phyloP scores from a whole-genome alignment of 2,888 invertebrate genomes.

The Dryocosmus kuriphilus region DNA sequence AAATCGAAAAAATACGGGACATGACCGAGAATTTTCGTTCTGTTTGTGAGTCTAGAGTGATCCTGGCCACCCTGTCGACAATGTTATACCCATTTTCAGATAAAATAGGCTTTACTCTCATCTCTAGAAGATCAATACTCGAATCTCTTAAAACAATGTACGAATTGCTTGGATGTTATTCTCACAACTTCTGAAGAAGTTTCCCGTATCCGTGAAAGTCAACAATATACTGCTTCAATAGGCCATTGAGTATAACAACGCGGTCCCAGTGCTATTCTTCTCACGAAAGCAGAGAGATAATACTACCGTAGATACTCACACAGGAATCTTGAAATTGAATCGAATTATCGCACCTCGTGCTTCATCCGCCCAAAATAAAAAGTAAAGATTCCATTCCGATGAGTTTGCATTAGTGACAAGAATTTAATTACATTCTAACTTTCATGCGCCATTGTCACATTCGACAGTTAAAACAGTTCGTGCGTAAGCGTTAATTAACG shows the following conservation, averaged over 20 bases:
- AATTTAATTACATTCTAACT: constrained; percentile 25
- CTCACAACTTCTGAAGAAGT: constrained; percentile 15
- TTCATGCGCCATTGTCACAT: not conserved
- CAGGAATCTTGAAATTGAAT: constrained; percentile 38
- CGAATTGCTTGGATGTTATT: constrained; percentile 12
- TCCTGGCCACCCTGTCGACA: too few species aligned
- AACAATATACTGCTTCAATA: constrained; percentile 21
- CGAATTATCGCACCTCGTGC: constrained; percentile 18
- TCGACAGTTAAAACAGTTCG: not conserved
- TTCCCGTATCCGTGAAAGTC: constrained; percentile 6
- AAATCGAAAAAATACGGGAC: too few species aligned
- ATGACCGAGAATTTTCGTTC: too few species aligned
- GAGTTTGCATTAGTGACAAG: constrained; percentile 20
- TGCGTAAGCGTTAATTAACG: constrained; percentile 4
- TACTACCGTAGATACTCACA: constrained; percentile 22
- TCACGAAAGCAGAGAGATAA: constrained; percentile 33
- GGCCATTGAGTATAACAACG: constrained; percentile 4
- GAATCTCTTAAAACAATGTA: not conserved
- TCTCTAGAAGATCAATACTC: not conserved
- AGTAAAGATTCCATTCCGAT: not conserved
- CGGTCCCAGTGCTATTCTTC: constrained; percentile 4
- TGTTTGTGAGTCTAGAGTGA: too few species aligned
- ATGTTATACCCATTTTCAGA: not conserved
- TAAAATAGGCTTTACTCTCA: not conserved
- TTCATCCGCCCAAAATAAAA: constrained; percentile 11